Evolutionary conservation across 2,888 invertebrate genomes (phyloP).

Genomic region (Acrocyrtus sp.): DNA sequence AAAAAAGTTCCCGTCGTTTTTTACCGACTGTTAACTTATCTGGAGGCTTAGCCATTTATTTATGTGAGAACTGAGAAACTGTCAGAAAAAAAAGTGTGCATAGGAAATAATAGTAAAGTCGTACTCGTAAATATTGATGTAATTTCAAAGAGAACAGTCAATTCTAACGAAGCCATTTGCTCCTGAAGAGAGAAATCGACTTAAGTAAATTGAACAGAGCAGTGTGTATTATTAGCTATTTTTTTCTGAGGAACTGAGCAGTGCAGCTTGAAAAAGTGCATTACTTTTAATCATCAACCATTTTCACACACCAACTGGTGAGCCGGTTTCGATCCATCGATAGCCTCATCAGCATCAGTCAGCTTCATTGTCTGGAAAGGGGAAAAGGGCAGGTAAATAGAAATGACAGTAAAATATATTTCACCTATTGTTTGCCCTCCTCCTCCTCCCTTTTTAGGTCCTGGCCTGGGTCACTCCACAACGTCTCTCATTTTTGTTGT

Average conservation of each 20-base stretch:
- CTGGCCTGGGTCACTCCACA: too few species aligned
- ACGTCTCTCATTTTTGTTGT: too few species aligned
- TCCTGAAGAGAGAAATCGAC: background rate
- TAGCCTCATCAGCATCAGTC: background rate
- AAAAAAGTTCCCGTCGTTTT: background rate
- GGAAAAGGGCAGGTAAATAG: background rate
- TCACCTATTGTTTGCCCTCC: background rate
- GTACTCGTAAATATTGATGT: too few species aligned
- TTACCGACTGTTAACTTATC: background rate
- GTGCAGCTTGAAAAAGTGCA: too few species aligned
- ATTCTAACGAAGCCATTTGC: background rate
- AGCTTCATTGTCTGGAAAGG: background rate
- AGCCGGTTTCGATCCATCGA: too few species aligned
- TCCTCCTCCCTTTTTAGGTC: too few species aligned
- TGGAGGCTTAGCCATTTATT: too few species aligned
- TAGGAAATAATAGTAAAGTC: too few species aligned
- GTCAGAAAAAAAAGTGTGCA: too few species aligned
- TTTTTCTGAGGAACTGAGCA: background rate
- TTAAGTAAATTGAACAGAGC: background rate
- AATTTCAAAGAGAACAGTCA: too few species aligned
- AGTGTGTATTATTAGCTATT: background rate
- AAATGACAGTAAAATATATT: constrained; percentile 8
- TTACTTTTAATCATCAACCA: too few species aligned
- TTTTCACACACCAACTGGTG: background rate
- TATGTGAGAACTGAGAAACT: too few species aligned